Percentiles rank a stretch among this genome's conserved stretches.
These are phyloP conservation scores for Apomyelois bistriatella DNA, from an alignment of 2,888 invertebrate genomes.

Conservation along the genomic window DNA sequence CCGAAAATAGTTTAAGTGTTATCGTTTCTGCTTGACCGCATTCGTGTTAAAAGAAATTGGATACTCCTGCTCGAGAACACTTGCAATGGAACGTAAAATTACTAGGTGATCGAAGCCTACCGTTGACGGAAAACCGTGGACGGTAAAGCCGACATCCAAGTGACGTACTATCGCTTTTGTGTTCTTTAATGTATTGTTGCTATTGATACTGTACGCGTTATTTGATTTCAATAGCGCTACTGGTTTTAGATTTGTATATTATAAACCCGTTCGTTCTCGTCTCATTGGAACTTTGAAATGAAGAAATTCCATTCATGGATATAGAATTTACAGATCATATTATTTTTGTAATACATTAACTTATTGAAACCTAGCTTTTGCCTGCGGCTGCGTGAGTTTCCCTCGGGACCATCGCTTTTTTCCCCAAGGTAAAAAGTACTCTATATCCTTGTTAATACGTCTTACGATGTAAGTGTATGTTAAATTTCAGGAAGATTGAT, in stretches of 20 bases:
- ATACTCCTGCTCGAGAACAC: conserved; percentile 67
- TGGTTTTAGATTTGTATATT: conserved; percentile 25
- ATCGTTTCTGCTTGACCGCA: conserved; percentile 61
- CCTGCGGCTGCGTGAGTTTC: too few species aligned
- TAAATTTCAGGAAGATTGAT: too few species aligned
- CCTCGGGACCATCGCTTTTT: too few species aligned
- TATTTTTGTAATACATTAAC: background rate
- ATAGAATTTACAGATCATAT: background rate
- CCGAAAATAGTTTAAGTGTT: conserved; percentile 59
- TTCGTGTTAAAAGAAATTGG: conserved; percentile 66
- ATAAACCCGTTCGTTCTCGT: conserved; percentile 17
- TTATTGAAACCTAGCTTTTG: too few species aligned
- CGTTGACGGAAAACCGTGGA: conserved; percentile 33
- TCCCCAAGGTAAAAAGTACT: too few species aligned
- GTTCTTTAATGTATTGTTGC: conserved; percentile 48
- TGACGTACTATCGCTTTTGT: conserved; percentile 37
- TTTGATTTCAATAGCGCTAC: conserved; percentile 49
- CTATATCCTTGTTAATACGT: too few species aligned
- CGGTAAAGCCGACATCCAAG: conserved; percentile 30
- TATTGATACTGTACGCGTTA: conserved; percentile 51
- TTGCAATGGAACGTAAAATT: conserved; percentile 72
- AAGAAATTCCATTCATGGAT: background rate
- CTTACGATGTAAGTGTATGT: too few species aligned
- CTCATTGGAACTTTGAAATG: conserved; percentile 12
- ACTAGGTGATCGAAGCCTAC: conserved; percentile 54